phyloP scores from a whole-genome alignment of 2,113 vertebrate species.

The Bubo blakistoni region DNA sequence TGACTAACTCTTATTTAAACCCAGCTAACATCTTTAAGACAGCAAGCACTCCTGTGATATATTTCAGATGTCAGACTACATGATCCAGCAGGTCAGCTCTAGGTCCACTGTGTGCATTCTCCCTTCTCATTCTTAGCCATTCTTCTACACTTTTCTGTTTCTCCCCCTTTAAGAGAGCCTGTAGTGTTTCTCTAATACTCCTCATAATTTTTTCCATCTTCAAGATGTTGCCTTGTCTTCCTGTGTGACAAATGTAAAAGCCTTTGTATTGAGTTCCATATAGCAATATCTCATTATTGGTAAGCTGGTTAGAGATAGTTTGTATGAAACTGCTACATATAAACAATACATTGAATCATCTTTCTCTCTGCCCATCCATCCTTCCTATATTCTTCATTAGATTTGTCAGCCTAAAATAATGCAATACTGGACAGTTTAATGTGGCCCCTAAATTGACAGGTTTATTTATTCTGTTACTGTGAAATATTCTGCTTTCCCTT shows the following conservation, averaged over 20 bases:
- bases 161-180: background rate
- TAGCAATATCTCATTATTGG: background rate
- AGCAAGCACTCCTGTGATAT: background rate
- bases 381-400: background rate
- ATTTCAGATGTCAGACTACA: background rate
- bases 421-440: background rate
- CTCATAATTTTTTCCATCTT: background rate
- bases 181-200: background rate
- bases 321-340: constrained; percentile 9
- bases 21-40: background rate
- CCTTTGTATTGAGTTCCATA: background rate
- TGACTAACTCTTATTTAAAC: background rate
- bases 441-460: background rate
- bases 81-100: background rate
- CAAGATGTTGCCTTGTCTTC: background rate
- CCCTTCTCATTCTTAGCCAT: background rate
- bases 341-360: constrained; percentile 2
- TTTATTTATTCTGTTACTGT: constrained; percentile 20
- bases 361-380: background rate
- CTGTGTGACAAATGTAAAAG: constrained; percentile 1
- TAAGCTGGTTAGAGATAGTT: background rate
- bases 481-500: constrained; percentile 6
- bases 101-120: background rate
- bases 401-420: constrained; percentile 27
- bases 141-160: background rate